Base-by-base conservation (phyloP, 2,113 vertebrate species). In the Sylvicapra grimmia region DNA sequence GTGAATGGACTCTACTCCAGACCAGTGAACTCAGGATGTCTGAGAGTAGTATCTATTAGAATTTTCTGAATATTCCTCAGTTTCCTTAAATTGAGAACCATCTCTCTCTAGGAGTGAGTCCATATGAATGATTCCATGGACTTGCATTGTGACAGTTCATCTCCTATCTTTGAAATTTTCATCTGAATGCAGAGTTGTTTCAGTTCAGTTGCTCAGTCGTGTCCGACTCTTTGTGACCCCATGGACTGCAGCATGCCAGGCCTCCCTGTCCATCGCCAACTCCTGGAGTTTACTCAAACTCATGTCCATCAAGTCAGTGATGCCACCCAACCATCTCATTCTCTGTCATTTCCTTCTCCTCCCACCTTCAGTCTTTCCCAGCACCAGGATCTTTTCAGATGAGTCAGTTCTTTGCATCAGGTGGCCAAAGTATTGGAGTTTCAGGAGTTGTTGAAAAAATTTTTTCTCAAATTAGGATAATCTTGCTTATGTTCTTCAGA, bases 401-500 rank as follows among this genome's bases (percentile, higher is more conserved):
- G 68, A 72, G 68, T 40, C 19, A 40, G 19, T 23, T 6, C 68
- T 40, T 72, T 0, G 0, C n/a, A 72, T 72, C 19, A 72, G n/a
- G 19, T 36, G 19, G 68, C n/a, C 68, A 40, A 72, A 72, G 19
- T 36, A 72, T 23, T 72, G 65, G n/a, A 72, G 19, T 72, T 93
- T 88, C 36, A 63, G 2, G 77, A 33, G 19, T 27, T 27, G 65
- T 40, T 82, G 9, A 93, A 89, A 96, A 88, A 5, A 6, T 4
- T 15, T 93, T 86, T 65, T 61, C 33, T 87, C 40, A 88, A 90
- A 82, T 51, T 93, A 61, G 36, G 31, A 8, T 85, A 86, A 25
- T 90, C 18, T 91, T 94, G 33, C 84, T 90, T 94, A 89, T 89
- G n/a, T 56, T 96, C 6, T 89, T 63, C 51, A 91, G 47, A 92